A percentile compares a stretch with the other conserved stretches of the same genome.
Evolutionary conservation across 2,797 vertebrate genomes (phyloP).

Genomic region (Sebastes matsubarae): DNA sequence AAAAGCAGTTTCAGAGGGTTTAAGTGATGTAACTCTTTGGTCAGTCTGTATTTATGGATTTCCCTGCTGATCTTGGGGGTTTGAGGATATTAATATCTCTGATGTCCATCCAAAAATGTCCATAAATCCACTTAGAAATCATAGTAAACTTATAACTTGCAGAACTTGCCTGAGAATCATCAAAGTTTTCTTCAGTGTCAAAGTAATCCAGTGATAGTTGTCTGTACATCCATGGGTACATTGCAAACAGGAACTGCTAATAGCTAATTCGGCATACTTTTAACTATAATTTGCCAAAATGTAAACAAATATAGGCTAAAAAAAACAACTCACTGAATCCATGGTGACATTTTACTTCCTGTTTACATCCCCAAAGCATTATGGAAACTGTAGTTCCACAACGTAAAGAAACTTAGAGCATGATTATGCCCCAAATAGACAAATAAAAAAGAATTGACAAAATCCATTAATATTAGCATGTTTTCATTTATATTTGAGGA

Average conservation of each 20-base stretch:
- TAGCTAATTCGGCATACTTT: neutral
- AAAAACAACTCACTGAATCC: neutral
- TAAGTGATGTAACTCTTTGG: neutral
- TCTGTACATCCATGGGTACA: neutral
- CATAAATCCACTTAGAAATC: neutral
- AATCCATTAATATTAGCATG: too few relatives aligned
- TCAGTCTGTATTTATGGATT: neutral
- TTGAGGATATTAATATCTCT: too few relatives aligned
- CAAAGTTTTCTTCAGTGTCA: neutral
- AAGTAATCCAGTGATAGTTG: neutral
- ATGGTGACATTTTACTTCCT: neutral
- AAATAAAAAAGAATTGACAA: neutral
- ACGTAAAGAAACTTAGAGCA: neutral
- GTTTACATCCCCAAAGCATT: neutral
- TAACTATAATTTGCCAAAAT: neutral
- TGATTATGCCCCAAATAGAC: neutral
- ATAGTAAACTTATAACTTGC: too few relatives aligned
- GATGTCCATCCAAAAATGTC: neutral
- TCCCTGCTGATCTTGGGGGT: conserved; percentile 13
- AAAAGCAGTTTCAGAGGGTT: neutral
- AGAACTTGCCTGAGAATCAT: neutral
- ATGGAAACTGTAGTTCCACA: neutral
- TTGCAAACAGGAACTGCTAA: neutral
- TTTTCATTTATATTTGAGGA: too few relatives aligned
- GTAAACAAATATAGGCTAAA: neutral